Conservation (phyloP, 2,113 vertebrate genomes). For the Catharus bicknelli region DNA sequence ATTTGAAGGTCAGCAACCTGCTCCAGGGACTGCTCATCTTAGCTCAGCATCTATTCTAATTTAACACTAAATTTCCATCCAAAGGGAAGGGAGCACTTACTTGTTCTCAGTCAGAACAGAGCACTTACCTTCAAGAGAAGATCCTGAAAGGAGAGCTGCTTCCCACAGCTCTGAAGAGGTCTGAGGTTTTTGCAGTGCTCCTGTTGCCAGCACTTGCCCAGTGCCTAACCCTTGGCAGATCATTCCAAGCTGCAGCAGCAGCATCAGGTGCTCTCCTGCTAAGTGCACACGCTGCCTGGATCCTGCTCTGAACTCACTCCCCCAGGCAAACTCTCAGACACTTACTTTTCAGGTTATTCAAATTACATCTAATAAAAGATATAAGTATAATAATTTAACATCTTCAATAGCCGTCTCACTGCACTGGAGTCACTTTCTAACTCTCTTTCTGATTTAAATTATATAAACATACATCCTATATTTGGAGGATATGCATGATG, state of each 20-base stretch:
- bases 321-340: not conserved
- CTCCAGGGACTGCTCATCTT: not conserved
- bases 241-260: not conserved
- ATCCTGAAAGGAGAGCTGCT: not conserved
- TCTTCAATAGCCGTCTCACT: not conserved
- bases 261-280: not conserved
- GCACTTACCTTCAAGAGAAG: not conserved
- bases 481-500: not conserved
- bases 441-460: not conserved
- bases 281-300: not conserved
- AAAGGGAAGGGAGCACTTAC: not conserved
- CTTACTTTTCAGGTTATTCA: slow-evolving; percentile 31
- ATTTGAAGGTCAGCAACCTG: not conserved
- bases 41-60: not conserved
- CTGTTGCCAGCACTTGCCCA: not conserved
- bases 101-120: not conserved
- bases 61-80: not conserved
- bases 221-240: not conserved
- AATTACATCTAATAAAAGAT: not conserved
- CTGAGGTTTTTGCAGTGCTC: not conserved
- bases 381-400: not conserved
- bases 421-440: not conserved
- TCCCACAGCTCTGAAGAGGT: not conserved
- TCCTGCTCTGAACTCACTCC: not conserved
- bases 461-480: not conserved